Percentiles rank a stretch among this genome's conserved stretches.
Conservation (phyloP, 1,140 invertebrate genomes). For the Trigoniulus corallinus region DNA sequence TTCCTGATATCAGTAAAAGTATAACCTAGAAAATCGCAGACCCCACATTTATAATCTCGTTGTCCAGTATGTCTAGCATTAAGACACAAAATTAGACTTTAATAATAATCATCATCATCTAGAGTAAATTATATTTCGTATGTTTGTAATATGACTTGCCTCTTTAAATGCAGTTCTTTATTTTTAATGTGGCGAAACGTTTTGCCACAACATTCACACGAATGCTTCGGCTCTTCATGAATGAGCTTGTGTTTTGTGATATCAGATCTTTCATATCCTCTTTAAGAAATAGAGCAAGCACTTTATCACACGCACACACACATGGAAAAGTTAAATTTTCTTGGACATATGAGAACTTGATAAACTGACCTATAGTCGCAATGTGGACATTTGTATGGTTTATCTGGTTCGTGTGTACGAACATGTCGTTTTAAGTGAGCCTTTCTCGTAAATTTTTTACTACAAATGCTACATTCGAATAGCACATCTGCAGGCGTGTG, state of each 20-base stretch:
- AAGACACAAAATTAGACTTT: no score
- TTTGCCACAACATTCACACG: slow-evolving; percentile 27
- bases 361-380: slow-evolving; percentile 27
- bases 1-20: slow-evolving; percentile 31
- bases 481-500: slow-evolving; percentile 28
- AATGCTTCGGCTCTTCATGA: slow-evolving; percentile 27
- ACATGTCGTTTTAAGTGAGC: slow-evolving; percentile 29
- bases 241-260: slow-evolving; percentile 28
- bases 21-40: slow-evolving; percentile 30
- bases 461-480: slow-evolving; percentile 26
- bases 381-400: slow-evolving; percentile 27
- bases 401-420: slow-evolving; percentile 27
- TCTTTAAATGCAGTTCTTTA: slow-evolving; percentile 29
- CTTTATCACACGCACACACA: no score
- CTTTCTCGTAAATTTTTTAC: slow-evolving; percentile 28
- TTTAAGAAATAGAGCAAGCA: no score
- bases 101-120: no score
- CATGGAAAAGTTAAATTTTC: background rate
- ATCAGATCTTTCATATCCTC: slow-evolving; percentile 29
- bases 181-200: slow-evolving; percentile 29
- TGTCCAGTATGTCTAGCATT: slow-evolving; percentile 17
- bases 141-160: slow-evolving; percentile 18
- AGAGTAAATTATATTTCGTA: background rate
- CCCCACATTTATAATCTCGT: slow-evolving; percentile 23
- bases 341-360: background rate